A percentile compares a stretch with the other conserved stretches of the same genome.
Conservation (phyloP, 2,888 invertebrate species). For the Leptopterna dolabrata region DNA sequence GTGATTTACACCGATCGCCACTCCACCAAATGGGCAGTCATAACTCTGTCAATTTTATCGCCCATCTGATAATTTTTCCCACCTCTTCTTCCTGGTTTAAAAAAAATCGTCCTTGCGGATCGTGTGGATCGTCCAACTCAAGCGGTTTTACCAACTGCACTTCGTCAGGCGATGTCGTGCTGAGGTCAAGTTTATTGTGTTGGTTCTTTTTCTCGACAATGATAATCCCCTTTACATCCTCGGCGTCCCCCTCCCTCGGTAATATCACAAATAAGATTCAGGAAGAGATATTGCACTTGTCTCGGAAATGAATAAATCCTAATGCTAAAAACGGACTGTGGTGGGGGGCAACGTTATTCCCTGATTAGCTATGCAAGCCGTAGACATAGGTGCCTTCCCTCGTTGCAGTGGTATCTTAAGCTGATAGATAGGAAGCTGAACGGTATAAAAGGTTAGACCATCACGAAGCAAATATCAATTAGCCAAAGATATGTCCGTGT, state of each 20-base stretch:
- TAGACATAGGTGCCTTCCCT: too few relatives aligned
- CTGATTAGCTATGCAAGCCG: too few relatives aligned
- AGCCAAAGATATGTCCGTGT: too few relatives aligned
- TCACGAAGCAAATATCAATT: too few relatives aligned
- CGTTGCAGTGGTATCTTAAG: too few relatives aligned
- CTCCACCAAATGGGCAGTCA: neutral
- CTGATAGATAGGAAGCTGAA: too few relatives aligned
- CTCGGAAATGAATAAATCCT: neutral
- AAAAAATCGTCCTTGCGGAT: conserved; percentile 26
- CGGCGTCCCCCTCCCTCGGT: neutral
- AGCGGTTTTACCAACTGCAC: conserved; percentile 34
- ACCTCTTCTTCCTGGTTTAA: neutral
- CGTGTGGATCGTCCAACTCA: neutral
- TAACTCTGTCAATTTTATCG: conserved; percentile 10
- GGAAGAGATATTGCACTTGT: conserved; percentile 16
- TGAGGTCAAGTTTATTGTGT: conserved; percentile 34
- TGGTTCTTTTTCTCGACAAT: neutral
- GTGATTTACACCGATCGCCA: neutral
- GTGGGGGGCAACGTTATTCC: neutral
- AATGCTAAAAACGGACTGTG: neutral
- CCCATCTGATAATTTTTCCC: conserved; percentile 31
- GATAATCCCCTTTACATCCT: neutral
- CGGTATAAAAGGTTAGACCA: too few relatives aligned
- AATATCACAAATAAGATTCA: conserved; percentile 1
- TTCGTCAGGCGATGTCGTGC: conserved; percentile 53